A percentile compares a stretch with the other conserved stretches of the same genome.
Conservation (phyloP, 2,113 vertebrate genomes). For the Fulmarus glacialis region DNA sequence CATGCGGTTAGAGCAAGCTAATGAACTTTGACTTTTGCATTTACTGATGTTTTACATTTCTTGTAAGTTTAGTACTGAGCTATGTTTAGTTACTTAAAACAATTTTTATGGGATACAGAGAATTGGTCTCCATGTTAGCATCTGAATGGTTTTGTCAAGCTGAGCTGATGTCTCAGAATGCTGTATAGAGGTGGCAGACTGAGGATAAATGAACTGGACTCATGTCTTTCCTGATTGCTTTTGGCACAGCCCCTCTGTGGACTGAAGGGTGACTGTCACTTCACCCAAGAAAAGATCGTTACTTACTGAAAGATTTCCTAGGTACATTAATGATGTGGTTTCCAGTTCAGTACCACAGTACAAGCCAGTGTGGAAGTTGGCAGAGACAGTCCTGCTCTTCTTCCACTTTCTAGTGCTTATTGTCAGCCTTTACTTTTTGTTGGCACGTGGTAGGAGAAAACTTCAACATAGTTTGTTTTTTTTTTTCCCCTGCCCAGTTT, state of each 20-base stretch:
- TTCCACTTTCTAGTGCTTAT: neutral
- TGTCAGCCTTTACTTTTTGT: neutral
- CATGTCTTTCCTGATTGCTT: neutral
- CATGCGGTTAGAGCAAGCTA: neutral
- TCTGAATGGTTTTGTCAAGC: neutral
- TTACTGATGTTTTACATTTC: neutral
- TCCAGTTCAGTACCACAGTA: neutral
- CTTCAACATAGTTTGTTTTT: neutral
- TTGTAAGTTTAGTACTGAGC: neutral
- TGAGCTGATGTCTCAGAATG: neutral
- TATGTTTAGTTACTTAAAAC: neutral
- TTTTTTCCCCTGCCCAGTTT: neutral
- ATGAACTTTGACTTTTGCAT: neutral
- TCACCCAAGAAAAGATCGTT: neutral
- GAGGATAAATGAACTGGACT: neutral
- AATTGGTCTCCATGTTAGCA: neutral
- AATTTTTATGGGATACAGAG: neutral
- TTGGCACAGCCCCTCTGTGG: neutral
- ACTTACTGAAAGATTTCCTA: neutral
- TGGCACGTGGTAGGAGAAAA: fast-evolving
- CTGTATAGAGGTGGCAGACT: neutral
- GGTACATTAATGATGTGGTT: neutral
- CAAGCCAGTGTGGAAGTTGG: neutral
- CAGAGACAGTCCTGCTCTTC: neutral
- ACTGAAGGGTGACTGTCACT: neutral